Conservation (phyloP, 2,113 vertebrate genomes). For the Pterophyllum scalare region DNA sequence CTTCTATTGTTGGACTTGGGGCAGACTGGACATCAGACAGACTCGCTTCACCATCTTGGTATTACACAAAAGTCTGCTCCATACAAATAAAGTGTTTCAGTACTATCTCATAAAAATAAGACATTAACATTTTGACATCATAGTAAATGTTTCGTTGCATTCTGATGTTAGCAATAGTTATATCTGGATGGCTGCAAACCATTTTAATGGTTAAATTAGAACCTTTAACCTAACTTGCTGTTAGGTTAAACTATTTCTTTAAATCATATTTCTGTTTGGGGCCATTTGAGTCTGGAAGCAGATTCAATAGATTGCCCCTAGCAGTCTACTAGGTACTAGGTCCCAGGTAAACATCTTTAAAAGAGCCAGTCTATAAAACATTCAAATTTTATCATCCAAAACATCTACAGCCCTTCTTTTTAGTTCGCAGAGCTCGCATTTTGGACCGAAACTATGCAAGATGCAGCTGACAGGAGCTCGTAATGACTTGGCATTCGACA, state of each 20-base stretch:
- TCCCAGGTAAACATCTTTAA: not conserved
- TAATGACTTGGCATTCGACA: conserved; percentile 36
- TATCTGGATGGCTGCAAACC: not conserved
- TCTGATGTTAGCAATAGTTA: not conserved
- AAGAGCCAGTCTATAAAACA: not conserved
- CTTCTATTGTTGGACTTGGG: not conserved
- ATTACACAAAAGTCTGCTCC: not conserved
- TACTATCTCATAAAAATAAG: not conserved
- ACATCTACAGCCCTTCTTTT: not conserved
- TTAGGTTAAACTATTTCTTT: not conserved
- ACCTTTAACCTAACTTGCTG: not conserved
- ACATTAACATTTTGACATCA: not conserved
- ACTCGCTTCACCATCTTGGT: not conserved
- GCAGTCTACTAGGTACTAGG: too few relatives aligned
- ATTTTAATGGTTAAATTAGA: not conserved
- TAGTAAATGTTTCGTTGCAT: not conserved
- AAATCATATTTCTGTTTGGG: not conserved
- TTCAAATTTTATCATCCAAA: not conserved
- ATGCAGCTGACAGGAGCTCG: conserved; percentile 29
- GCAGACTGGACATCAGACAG: not conserved
- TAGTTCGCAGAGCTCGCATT: not conserved
- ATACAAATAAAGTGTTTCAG: not conserved
- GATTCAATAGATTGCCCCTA: not conserved
- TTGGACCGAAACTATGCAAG: conserved; percentile 6
- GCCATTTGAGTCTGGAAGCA: not conserved